These are phyloP conservation scores for Philypnodon macrostomus DNA, from an alignment of 2,797 vertebrate genomes.

Conservation along the genomic window DNA sequence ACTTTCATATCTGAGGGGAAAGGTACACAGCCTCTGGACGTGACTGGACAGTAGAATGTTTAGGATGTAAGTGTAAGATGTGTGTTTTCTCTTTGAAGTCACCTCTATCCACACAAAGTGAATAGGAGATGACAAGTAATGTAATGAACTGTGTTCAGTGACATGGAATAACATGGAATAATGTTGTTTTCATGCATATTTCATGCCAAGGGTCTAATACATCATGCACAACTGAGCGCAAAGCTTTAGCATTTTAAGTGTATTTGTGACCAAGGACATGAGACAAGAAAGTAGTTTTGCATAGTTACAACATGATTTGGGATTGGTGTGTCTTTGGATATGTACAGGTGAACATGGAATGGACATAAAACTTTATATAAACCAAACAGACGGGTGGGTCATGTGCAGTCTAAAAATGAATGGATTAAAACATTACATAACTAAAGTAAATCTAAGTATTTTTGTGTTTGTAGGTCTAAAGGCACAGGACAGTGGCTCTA, in stretches of 20 bases:
- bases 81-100: constrained; percentile 63
- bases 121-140: constrained; percentile 50
- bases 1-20: constrained; percentile 30
- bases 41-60: constrained; percentile 60
- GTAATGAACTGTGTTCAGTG: constrained; percentile 43
- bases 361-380: no score
- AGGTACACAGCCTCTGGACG: constrained; percentile 34
- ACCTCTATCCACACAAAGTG: constrained; percentile 52
- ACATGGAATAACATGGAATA: constrained; percentile 48
- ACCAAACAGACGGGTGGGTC: no score
- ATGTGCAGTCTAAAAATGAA: no score
- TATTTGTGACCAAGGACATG: neutral
- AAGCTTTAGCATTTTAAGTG: neutral
- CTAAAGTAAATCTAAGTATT: constrained; percentile 21
- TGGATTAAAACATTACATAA: constrained; percentile 52
- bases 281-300: neutral
- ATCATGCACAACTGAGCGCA: constrained; percentile 41
- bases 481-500: constrained; percentile 8
- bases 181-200: constrained; percentile 53
- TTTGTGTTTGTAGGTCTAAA: constrained; percentile 12
- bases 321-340: neutral
- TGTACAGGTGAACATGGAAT: no score
- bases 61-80: constrained; percentile 55
- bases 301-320: no score
- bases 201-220: constrained; percentile 40